Percentiles rank a stretch among this genome's conserved stretches.
These are phyloP conservation scores for Lycophotia porphyrea DNA, from an alignment of 2,888 invertebrate genomes.

Conservation along the genomic window DNA sequence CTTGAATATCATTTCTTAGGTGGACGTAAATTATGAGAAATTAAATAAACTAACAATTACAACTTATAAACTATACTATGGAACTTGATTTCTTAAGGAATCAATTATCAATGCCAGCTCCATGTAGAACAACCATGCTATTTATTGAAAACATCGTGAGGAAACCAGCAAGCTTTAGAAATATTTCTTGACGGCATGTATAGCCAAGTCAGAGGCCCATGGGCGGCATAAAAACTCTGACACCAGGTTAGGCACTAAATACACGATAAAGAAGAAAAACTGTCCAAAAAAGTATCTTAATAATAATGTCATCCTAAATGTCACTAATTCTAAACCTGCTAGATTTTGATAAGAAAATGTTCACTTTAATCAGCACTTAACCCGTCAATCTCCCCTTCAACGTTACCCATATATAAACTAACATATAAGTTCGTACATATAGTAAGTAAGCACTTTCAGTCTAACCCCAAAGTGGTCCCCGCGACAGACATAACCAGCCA, in stretches of 20 bases:
- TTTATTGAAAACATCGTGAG: neutral
- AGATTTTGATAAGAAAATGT: conserved; percentile 28
- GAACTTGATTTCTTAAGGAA: no score
- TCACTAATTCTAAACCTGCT: conserved; percentile 5
- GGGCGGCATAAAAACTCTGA: no score
- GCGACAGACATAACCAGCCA: conserved; percentile 38
- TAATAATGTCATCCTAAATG: neutral
- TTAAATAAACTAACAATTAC: no score
- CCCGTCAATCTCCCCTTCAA: conserved; percentile 6
- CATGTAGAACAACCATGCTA: neutral
- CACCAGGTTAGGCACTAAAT: no score
- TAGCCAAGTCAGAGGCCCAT: no score
- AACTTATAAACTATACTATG: no score
- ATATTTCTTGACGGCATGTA: no score
- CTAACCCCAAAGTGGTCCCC: conserved; percentile 26
- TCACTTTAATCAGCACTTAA: neutral
- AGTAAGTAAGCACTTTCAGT: conserved; percentile 13
- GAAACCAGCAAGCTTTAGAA: no score
- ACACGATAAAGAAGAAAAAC: no score
- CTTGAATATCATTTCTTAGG: neutral
- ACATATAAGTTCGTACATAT: neutral
- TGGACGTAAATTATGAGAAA: no score
- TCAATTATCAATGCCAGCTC: neutral
- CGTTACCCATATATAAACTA: neutral
- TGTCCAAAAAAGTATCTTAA: neutral